These are phyloP conservation scores for Drosophila rufa DNA, from an alignment of 1,140 invertebrate genomes.

Conservation along the genomic window DNA sequence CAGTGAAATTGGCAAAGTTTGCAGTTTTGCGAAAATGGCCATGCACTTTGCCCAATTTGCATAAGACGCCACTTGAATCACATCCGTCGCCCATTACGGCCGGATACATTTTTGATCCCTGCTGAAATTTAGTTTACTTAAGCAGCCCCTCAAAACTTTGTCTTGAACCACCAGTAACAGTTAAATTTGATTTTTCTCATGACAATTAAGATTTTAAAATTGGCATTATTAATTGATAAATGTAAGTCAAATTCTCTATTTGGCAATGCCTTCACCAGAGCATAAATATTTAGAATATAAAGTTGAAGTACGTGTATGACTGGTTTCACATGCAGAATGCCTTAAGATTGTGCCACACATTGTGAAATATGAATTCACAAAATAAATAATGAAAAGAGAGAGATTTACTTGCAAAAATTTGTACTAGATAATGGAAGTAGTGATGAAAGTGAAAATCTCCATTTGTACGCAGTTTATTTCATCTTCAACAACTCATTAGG, in stretches of 20 bases:
- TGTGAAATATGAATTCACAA: too few relatives aligned
- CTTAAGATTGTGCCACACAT: too few relatives aligned
- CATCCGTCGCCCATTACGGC: slow-evolving; percentile 44
- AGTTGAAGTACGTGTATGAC: too few relatives aligned
- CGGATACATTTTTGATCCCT: slow-evolving; percentile 13
- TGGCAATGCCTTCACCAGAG: too few relatives aligned
- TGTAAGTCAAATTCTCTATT: background rate
- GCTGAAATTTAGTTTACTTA: background rate
- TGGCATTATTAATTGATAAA: background rate
- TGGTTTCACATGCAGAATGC: too few relatives aligned
- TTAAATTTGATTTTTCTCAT: background rate
- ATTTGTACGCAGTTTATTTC: too few relatives aligned
- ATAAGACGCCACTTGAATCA: slow-evolving; percentile 43
- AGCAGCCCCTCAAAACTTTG: background rate
- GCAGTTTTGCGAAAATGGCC: slow-evolving; percentile 56
- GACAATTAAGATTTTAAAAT: background rate
- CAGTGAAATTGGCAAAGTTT: slow-evolving; percentile 36
- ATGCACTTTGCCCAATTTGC: slow-evolving; percentile 62
- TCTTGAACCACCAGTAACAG: background rate
- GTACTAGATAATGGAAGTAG: too few relatives aligned
- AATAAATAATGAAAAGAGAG: too few relatives aligned
- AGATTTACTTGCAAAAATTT: too few relatives aligned
- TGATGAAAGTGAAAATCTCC: too few relatives aligned
- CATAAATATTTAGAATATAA: too few relatives aligned
- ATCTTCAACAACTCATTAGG: too few relatives aligned